Percentiles rank a stretch among this genome's conserved stretches.
These are phyloP conservation scores for Stichopus horrens DNA, from an alignment of 53 echinoderm and acorn worm genomes.

Conservation along the genomic window DNA sequence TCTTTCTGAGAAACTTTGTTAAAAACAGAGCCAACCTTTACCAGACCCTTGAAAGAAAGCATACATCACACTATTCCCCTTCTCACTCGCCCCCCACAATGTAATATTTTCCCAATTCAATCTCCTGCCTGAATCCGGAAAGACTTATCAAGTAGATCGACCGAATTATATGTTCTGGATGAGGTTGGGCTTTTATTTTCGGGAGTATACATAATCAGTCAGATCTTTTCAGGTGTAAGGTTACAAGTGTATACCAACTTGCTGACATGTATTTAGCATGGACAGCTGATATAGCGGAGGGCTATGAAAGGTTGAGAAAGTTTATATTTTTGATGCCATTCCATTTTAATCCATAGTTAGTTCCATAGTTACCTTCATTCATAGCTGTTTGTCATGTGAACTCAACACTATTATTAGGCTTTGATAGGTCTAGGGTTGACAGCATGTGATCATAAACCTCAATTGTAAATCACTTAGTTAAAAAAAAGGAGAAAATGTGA, in stretches of 20 bases:
- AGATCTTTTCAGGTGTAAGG: not conserved
- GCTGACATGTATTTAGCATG: not conserved
- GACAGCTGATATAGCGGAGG: not conserved
- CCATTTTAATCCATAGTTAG: not conserved
- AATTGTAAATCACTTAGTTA: not conserved
- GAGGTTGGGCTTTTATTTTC: too few species aligned
- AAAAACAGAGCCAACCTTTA: too few species aligned
- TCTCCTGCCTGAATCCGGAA: not conserved
- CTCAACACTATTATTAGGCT: not conserved
- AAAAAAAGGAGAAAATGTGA: not conserved
- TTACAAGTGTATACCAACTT: conserved; percentile 4
- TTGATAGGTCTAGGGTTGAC: not conserved
- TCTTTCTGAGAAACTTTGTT: too few species aligned
- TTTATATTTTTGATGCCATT: conserved; percentile 32
- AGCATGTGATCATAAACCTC: not conserved
- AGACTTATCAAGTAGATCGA: conserved; percentile 30
- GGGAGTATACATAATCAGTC: too few species aligned
- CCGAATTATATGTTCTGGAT: not conserved
- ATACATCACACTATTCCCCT: too few species aligned
- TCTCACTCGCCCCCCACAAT: too few species aligned
- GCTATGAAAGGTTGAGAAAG: not conserved
- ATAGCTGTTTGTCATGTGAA: not conserved
- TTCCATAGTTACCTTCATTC: not conserved
- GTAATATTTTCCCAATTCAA: not conserved
- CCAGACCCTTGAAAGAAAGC: too few species aligned